A percentile compares a stretch with the other conserved stretches of the same genome.
phyloP scores from a whole-genome alignment of 2,888 invertebrate species.

The Ctena decussata region DNA sequence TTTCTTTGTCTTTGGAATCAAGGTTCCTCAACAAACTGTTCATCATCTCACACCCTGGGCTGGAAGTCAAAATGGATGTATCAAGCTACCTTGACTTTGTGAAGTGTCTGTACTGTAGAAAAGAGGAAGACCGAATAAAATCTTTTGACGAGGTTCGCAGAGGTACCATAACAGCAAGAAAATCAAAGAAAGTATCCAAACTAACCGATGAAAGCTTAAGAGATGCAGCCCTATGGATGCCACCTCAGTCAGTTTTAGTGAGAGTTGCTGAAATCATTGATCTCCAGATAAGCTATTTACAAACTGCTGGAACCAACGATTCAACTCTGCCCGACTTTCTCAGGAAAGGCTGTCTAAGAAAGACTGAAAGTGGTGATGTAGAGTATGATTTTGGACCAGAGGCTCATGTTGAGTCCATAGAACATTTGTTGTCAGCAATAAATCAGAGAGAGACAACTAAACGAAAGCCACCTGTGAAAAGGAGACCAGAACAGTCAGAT shows the following conservation, averaged over 20 bases:
- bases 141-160: not conserved
- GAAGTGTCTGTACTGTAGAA: not conserved
- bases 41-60: not conserved
- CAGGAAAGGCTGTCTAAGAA: not conserved
- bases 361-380: not conserved
- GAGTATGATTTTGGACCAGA: not conserved
- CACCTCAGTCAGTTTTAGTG: constrained; percentile 8
- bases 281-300: constrained; percentile 6
- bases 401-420: not conserved
- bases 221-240: not conserved
- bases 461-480: not conserved
- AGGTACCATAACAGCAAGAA: not conserved
- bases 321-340: not conserved
- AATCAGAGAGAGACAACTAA: not conserved
- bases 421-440: not conserved
- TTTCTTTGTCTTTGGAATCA: not conserved
- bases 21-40: not conserved
- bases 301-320: not conserved
- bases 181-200: too few species aligned
- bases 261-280: not conserved
- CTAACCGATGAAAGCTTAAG: not conserved
- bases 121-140: not conserved
- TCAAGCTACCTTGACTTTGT: not conserved
- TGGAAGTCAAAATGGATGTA: not conserved
- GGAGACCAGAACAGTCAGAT: not conserved